These are phyloP conservation scores for Ptilorrhoa leucosticta DNA, from an alignment of 2,113 vertebrate genomes.

Conservation along the genomic window DNA sequence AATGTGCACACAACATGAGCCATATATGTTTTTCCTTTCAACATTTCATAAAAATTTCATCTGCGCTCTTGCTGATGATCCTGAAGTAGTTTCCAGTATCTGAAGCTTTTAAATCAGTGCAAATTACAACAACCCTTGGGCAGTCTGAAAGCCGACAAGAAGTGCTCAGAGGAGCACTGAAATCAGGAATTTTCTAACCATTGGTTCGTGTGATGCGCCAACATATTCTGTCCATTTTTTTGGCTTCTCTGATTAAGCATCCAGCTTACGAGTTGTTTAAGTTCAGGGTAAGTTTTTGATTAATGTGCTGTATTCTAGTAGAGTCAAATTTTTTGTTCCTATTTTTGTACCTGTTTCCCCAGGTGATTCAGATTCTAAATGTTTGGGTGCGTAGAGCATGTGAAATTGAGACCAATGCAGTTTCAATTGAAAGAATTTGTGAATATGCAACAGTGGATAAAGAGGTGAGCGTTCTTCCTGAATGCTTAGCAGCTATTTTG, in stretches of 20 bases:
- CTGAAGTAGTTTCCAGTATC: neutral
- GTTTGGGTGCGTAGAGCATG: conserved; percentile 61
- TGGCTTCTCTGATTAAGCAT: neutral
- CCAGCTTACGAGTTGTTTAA: neutral
- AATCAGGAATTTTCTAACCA: neutral
- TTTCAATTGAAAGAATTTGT: conserved; percentile 65
- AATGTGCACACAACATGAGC: neutral
- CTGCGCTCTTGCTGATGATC: neutral
- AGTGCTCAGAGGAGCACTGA: neutral
- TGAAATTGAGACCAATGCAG: conserved; percentile 67
- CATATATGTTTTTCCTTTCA: neutral
- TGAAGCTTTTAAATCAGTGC: neutral
- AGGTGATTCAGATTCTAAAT: conserved; percentile 69
- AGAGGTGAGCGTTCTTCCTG: conserved; percentile 47
- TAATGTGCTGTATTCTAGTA: neutral
- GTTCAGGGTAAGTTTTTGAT: neutral
- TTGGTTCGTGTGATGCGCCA: neutral
- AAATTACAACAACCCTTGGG: neutral
- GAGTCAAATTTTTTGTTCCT: neutral
- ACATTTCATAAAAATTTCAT: neutral
- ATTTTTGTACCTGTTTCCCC: neutral
- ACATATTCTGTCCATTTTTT: neutral
- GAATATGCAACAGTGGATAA: conserved; percentile 66
- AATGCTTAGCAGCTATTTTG: neutral
- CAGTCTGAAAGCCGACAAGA: neutral